Conservation (phyloP, 2,113 vertebrate species). For the Piprites chloris region DNA sequence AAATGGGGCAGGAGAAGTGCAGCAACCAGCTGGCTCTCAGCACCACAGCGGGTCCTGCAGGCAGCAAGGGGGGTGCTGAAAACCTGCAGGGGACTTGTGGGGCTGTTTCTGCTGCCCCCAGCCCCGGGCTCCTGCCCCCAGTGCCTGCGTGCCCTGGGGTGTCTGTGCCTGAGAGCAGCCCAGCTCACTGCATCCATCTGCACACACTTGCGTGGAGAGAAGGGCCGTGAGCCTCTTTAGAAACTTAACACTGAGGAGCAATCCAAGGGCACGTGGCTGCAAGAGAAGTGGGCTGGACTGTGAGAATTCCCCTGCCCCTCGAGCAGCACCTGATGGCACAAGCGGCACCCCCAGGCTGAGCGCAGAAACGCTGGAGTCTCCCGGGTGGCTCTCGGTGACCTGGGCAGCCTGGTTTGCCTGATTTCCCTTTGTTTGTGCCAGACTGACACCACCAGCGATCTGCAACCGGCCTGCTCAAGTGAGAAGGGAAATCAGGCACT, state of each 20-base stretch:
- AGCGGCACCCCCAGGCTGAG: background rate
- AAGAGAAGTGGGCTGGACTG: background rate
- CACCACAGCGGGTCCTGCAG: background rate
- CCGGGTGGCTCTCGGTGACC: background rate
- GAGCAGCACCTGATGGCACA: background rate
- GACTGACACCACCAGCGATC: background rate
- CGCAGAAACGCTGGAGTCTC: background rate
- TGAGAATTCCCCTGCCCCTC: background rate
- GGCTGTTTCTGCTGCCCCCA: background rate
- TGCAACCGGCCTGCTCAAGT: background rate
- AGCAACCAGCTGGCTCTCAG: background rate
- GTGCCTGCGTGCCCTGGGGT: background rate
- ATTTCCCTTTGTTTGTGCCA: background rate
- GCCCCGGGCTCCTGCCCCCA: background rate
- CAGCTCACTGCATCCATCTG: background rate
- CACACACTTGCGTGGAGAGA: background rate
- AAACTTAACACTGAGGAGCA: background rate
- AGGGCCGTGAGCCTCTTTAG: background rate
- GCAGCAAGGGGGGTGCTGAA: background rate
- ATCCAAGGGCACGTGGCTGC: rapidly evolving
- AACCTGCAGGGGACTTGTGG: background rate
- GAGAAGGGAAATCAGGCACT: background rate
- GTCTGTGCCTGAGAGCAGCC: background rate
- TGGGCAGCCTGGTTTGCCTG: background rate
- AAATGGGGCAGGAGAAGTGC: background rate